Conservation (phyloP, 2,888 invertebrate species). For the Scaptodrosophila latifasciaeformis region DNA sequence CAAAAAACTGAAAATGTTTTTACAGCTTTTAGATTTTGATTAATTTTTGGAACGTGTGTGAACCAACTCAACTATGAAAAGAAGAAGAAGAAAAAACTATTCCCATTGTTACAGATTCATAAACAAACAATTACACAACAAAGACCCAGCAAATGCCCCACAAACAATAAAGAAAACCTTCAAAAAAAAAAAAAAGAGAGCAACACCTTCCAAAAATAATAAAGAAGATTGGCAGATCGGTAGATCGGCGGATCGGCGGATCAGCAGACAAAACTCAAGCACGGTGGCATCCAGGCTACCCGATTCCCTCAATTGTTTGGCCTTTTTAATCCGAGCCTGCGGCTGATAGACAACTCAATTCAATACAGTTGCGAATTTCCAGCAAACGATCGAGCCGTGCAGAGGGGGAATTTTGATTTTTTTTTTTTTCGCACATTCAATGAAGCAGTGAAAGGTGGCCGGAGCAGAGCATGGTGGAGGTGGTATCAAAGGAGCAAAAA, state of each 20-base stretch:
- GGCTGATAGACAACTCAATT: slow-evolving; percentile 50
- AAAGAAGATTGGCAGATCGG: too few relatives aligned
- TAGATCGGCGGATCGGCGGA: too few relatives aligned
- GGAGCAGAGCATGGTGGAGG: slow-evolving; percentile 52
- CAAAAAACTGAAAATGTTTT: slow-evolving; percentile 30
- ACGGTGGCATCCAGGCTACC: slow-evolving; percentile 49
- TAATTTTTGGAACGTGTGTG: slow-evolving; percentile 59
- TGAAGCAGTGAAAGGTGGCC: not conserved
- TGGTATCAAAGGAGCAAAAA: too few relatives aligned
- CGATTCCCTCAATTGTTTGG: slow-evolving; percentile 29
- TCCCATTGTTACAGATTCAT: slow-evolving; percentile 52
- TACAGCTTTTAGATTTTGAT: slow-evolving; percentile 59
- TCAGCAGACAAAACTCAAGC: slow-evolving; percentile 42
- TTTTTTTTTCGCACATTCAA: slow-evolving; percentile 45
- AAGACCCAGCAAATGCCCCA: slow-evolving; percentile 48
- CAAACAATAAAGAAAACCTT: too few relatives aligned
- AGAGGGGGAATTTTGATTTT: too few relatives aligned
- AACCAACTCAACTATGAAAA: slow-evolving; percentile 51
- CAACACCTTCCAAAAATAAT: slow-evolving; percentile 54
- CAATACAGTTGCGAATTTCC: slow-evolving; percentile 47
- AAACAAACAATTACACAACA: slow-evolving; percentile 64
- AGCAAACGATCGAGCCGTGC: slow-evolving; percentile 33
- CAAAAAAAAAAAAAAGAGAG: slow-evolving; percentile 19
- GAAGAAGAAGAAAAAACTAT: slow-evolving; percentile 50
- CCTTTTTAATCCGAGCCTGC: slow-evolving; percentile 68